These are phyloP conservation scores for Philaenus spumarius DNA, from an alignment of 1,140 invertebrate species.

Conservation along the genomic window DNA sequence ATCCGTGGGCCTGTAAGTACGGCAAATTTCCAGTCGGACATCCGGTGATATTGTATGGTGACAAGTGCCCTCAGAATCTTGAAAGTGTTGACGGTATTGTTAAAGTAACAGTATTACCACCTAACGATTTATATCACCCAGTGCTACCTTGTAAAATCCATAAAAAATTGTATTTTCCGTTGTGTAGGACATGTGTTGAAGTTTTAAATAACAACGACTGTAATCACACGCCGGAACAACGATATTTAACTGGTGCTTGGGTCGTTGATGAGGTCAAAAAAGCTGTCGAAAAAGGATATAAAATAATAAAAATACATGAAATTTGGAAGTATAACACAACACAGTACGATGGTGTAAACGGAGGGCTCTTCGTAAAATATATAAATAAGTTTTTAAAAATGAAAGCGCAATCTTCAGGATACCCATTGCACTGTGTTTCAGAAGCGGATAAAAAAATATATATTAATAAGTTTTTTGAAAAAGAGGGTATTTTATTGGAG, in stretches of 20 bases:
- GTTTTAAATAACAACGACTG: slow-evolving; percentile 16
- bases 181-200: slow-evolving; percentile 30
- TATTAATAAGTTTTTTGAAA: slow-evolving; percentile 33
- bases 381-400: slow-evolving; percentile 36
- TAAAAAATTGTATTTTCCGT: slow-evolving; percentile 31
- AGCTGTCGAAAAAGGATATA: slow-evolving; percentile 36
- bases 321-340: slow-evolving; percentile 36
- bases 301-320: slow-evolving; percentile 36
- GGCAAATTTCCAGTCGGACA: slow-evolving; percentile 36
- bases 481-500: slow-evolving; percentile 38
- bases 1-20: slow-evolving; percentile 35
- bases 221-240: slow-evolving; percentile 32
- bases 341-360: slow-evolving; percentile 11
- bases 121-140: slow-evolving; percentile 31
- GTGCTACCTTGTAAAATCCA: slow-evolving; percentile 30
- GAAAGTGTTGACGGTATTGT: slow-evolving; percentile 27
- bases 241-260: slow-evolving; percentile 37
- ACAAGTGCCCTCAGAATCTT: neutral
- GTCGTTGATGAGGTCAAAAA: slow-evolving; percentile 35
- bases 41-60: slow-evolving; percentile 33
- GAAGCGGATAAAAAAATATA: slow-evolving; percentile 32
- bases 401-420: slow-evolving; percentile 35
- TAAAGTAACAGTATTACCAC: slow-evolving; percentile 32
- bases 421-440: slow-evolving; percentile 29
- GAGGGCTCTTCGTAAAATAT: slow-evolving; percentile 32